Percentiles rank a stretch among this genome's conserved stretches.
phyloP scores from a whole-genome alignment of 2,888 invertebrate species.

The Trachelus iudaicus region DNA sequence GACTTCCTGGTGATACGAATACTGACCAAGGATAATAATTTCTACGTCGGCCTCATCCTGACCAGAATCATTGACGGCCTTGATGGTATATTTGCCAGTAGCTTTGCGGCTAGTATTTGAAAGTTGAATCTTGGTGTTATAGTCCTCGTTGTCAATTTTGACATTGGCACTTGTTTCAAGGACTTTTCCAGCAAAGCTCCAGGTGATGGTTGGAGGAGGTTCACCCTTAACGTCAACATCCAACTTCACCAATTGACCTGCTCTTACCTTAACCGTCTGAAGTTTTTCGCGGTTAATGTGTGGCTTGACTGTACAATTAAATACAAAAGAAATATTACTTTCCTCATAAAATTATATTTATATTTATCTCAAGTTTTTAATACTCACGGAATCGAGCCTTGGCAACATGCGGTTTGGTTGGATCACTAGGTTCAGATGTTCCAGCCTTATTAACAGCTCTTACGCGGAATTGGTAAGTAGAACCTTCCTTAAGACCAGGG shows the following conservation, averaged over 20 bases:
- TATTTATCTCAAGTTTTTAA: neutral
- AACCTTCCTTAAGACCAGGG: conserved; percentile 88
- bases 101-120: conserved; percentile 85
- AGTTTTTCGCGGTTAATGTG: conserved; percentile 94
- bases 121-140: conserved; percentile 87
- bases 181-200: conserved; percentile 77
- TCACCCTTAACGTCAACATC: conserved; percentile 97
- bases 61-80: conserved; percentile 93
- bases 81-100: conserved; percentile 90
- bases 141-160: conserved; percentile 90
- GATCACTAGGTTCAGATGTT: conserved; percentile 89
- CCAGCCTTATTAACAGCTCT: conserved; percentile 96
- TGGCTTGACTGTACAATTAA: conserved; percentile 81
- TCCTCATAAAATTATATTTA: neutral
- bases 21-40: conserved; percentile 81
- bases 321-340: conserved; percentile 9
- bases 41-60: conserved; percentile 95
- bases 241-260: conserved; percentile 89
- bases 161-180: conserved; percentile 76
- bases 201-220: conserved; percentile 91
- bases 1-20: neutral
- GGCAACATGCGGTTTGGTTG: conserved; percentile 87
- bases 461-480: conserved; percentile 95
- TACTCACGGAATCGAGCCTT: conserved; percentile 87
- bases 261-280: conserved; percentile 87